Percentiles rank a stretch among this genome's conserved stretches.
Evolutionary conservation across 2,888 invertebrate species (phyloP).

Genomic region (Cantharis rufa): DNA sequence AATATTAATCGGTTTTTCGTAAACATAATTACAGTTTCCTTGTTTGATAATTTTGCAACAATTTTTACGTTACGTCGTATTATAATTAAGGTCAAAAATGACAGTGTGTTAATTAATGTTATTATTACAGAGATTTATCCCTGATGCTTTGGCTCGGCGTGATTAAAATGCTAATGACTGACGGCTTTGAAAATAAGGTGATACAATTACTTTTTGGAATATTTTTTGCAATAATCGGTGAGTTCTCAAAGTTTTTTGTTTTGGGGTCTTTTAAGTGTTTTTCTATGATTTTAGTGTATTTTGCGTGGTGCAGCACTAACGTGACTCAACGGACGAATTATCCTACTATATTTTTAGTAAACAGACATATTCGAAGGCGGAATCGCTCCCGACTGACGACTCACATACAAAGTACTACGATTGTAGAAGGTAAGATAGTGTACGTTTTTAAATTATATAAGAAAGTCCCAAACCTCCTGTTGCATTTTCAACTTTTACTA

Average conservation of each 20-base stretch:
- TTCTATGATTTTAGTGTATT: slow-evolving; percentile 57
- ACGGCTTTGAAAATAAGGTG: slow-evolving; percentile 85
- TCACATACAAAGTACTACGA: slow-evolving; percentile 50
- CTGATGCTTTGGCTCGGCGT: slow-evolving; percentile 15
- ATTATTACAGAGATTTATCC: slow-evolving; percentile 5
- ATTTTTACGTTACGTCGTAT: not conserved
- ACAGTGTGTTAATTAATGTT: not conserved
- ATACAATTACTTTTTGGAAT: slow-evolving; percentile 70
- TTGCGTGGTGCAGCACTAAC: slow-evolving; percentile 80
- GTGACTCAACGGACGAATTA: slow-evolving; percentile 61
- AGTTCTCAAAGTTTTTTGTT: slow-evolving; percentile 33
- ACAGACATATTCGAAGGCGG: slow-evolving; percentile 56
- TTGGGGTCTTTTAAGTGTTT: not conserved
- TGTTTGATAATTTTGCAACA: not conserved
- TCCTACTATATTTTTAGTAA: slow-evolving; percentile 71
- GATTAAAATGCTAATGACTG: slow-evolving; percentile 72
- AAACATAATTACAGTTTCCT: not conserved
- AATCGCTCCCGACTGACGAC: slow-evolving; percentile 50
- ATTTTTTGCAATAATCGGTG: slow-evolving; percentile 56
- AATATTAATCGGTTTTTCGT: not conserved
- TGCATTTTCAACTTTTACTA: not conserved
- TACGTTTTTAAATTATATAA: not conserved
- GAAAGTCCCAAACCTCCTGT: not conserved
- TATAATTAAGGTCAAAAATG: slow-evolving; percentile 21
- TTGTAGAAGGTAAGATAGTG: slow-evolving; percentile 44